phyloP scores from a whole-genome alignment of 2,888 invertebrate genomes.

The Falcaria lacertinaria region DNA sequence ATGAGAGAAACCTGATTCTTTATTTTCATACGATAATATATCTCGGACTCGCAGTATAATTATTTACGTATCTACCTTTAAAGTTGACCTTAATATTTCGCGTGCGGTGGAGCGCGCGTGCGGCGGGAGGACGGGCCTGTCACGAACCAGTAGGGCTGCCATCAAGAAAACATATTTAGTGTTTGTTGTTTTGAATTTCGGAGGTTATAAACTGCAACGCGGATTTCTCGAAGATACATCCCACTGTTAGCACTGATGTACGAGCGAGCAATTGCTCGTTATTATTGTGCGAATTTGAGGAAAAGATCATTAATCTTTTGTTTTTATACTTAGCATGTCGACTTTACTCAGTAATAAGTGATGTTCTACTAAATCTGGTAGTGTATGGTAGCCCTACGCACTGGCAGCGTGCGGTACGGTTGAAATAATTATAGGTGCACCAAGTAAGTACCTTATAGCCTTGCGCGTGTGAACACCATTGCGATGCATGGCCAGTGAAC shows the following conservation, averaged over 20 bases:
- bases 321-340: too few species aligned
- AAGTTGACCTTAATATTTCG: conserved; percentile 22
- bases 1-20: neutral
- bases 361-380: too few species aligned
- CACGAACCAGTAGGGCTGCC: conserved; percentile 31
- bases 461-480: conserved; percentile 1
- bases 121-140: conserved; percentile 43
- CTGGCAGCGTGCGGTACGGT: conserved; percentile 4
- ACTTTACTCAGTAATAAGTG: too few species aligned
- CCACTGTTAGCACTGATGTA: too few species aligned
- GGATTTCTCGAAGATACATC: too few species aligned
- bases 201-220: too few species aligned
- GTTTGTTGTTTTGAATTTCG: too few species aligned
- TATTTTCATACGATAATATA: neutral
- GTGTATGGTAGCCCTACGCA: neutral
- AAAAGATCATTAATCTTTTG: too few species aligned
- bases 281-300: too few species aligned
- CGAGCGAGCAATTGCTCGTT: too few species aligned
- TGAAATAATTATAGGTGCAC: conserved; percentile 15
- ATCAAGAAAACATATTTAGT: neutral
- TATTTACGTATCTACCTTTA: conserved; percentile 7
- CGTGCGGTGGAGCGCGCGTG: conserved; percentile 21
- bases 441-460: conserved; percentile 1
- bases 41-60: neutral
- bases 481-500: neutral